Evolutionary conservation across 1,140 invertebrate genomes (phyloP).

Genomic region (Myzus persicae): DNA sequence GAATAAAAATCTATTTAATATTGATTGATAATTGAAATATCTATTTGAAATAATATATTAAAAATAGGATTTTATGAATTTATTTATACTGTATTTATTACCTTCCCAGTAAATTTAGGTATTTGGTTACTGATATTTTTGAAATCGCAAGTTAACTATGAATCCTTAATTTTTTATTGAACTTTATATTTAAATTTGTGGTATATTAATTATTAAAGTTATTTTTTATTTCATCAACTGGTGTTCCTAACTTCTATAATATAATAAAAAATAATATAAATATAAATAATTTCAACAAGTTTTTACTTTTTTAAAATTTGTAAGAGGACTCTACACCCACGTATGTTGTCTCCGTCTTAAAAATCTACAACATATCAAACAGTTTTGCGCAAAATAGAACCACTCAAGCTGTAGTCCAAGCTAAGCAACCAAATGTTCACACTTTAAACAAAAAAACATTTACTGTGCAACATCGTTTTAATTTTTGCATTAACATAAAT

Average conservation of each 20-base stretch:
- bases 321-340: too few relatives aligned
- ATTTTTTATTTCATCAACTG: not conserved
- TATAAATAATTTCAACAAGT: not conserved
- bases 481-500: too few relatives aligned
- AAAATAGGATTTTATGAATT: slow-evolving; percentile 43
- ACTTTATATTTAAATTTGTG: not conserved
- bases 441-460: too few relatives aligned
- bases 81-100: slow-evolving; percentile 37
- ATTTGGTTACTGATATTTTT: slow-evolving; percentile 11
- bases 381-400: too few relatives aligned
- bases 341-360: too few relatives aligned
- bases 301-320: not conserved
- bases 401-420: too few relatives aligned
- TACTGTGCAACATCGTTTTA: too few relatives aligned
- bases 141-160: not conserved
- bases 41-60: slow-evolving; percentile 41
- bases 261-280: not conserved
- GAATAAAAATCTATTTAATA: slow-evolving; percentile 34
- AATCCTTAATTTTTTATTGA: not conserved
- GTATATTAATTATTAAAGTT: not conserved
- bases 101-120: not conserved
- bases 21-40: slow-evolving; percentile 28
- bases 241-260: not conserved
- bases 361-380: too few relatives aligned
- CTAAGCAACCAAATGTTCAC: too few relatives aligned